Percentiles rank a stretch among this genome's conserved stretches.
phyloP scores from a whole-genome alignment of 2,888 invertebrate species.

The Caenorhabditis sp. region DNA sequence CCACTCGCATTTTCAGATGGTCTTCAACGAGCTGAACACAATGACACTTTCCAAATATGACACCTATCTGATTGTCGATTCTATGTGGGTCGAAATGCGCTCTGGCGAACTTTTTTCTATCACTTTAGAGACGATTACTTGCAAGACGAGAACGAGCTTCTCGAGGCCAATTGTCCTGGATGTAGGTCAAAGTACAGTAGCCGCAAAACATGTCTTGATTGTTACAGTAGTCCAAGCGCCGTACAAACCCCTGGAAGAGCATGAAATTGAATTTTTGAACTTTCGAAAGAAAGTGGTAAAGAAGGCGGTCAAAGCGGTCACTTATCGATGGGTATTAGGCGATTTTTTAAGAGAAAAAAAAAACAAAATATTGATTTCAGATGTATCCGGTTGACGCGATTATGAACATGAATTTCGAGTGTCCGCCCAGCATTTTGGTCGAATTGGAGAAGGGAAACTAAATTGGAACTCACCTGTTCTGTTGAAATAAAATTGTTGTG shows the following conservation, averaged over 20 bases:
- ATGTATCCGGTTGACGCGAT: constrained; percentile 16
- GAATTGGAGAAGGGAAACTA: constrained; percentile 3
- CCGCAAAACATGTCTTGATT: neutral
- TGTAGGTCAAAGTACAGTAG: neutral
- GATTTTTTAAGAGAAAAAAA: too few species aligned
- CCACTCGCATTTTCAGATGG: constrained; percentile 19
- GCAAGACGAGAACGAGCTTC: constrained; percentile 1
- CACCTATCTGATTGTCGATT: constrained; percentile 14
- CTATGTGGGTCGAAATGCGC: constrained; percentile 8
- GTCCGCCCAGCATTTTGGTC: constrained; percentile 29
- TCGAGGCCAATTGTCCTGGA: constrained; percentile 28
- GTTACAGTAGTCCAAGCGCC: constrained; percentile 34
- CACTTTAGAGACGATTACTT: constrained; percentile 10
- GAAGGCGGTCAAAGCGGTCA: constrained; percentile 20
- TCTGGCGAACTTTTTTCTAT: neutral
- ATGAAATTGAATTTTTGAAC: constrained; percentile 14
- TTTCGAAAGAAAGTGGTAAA: neutral
- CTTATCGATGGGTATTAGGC: constrained; percentile 44
- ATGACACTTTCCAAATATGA: constrained; percentile 32
- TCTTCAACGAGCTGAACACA: constrained; percentile 21
- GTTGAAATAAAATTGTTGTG: too few species aligned
- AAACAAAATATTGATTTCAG: constrained; percentile 8
- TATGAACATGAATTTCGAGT: constrained; percentile 37
- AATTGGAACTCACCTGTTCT: too few species aligned
- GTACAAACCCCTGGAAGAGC: neutral